Evolutionary conservation across 2,888 invertebrate genomes (phyloP).

Genomic region (Neoascia interrupta): DNA sequence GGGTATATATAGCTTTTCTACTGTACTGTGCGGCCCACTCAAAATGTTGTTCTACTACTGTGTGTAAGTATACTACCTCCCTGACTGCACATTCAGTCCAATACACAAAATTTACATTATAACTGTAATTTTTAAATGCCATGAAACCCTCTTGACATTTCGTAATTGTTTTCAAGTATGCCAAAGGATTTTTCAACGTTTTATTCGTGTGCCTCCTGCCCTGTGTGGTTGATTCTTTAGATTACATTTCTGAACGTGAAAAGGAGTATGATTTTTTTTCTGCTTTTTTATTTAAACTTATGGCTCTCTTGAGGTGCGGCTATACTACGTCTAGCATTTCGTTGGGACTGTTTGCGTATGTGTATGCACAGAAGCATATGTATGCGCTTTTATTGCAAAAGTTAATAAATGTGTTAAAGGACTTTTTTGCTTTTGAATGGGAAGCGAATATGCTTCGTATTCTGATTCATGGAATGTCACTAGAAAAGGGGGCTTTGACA

Average conservation of each 20-base stretch:
- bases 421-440: conserved; percentile 10
- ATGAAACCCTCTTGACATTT: conserved; percentile 70
- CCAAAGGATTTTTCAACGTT: conserved; percentile 54
- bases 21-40: conserved; percentile 34
- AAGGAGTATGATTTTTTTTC: conserved; percentile 35
- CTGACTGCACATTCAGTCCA: conserved; percentile 48
- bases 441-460: conserved; percentile 47
- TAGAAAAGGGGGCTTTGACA: conserved; percentile 31
- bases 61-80: conserved; percentile 1
- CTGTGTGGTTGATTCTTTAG: conserved; percentile 42
- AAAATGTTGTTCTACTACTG: conserved; percentile 29
- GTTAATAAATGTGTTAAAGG: conserved; percentile 58
- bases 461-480: conserved; percentile 48
- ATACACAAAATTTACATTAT: conserved; percentile 69
- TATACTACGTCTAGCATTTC: conserved; percentile 53
- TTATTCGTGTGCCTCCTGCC: neutral
- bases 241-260: conserved; percentile 57
- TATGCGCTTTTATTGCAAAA: conserved; percentile 55
- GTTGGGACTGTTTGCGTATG: conserved; percentile 2
- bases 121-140: conserved; percentile 69
- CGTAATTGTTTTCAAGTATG: conserved; percentile 71
- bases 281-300: neutral
- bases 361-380: conserved; percentile 6
- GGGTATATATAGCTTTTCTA: conserved; percentile 8
- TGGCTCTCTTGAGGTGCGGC: conserved; percentile 66